Percentiles rank a stretch among this genome's conserved stretches.
Evolutionary conservation across 1,140 invertebrate species (phyloP).

Genomic region (Phymastichus coffea): DNA sequence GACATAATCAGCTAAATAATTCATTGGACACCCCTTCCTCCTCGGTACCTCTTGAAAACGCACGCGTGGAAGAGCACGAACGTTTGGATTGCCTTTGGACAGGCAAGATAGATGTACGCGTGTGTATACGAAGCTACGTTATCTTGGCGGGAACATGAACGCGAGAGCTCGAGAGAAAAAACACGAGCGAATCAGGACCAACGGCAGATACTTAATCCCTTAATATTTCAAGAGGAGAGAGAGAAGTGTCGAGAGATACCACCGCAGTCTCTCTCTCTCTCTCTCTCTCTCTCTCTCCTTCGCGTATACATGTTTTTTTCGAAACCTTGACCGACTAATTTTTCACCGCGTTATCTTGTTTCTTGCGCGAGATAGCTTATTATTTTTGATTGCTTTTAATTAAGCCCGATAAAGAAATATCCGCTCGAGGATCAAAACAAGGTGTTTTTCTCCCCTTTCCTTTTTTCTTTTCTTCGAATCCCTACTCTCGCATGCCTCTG

Average conservation of each 20-base stretch:
- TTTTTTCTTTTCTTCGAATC: too few species aligned
- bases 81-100: slow-evolving; percentile 30
- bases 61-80: slow-evolving; percentile 26
- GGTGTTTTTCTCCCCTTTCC: too few species aligned
- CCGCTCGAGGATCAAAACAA: too few species aligned
- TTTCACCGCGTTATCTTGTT: background rate
- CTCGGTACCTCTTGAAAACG: slow-evolving; percentile 14
- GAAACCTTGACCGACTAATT: background rate
- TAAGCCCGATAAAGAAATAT: too few species aligned
- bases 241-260: background rate
- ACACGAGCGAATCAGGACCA: background rate
- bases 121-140: too few species aligned
- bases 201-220: slow-evolving; percentile 1
- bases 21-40: slow-evolving; percentile 28
- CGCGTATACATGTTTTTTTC: too few species aligned
- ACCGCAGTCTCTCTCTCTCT: too few species aligned
- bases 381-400: too few species aligned
- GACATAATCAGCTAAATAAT: slow-evolving; percentile 47
- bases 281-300: too few species aligned
- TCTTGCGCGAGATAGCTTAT: too few species aligned
- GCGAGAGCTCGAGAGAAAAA: background rate
- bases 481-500: too few species aligned
- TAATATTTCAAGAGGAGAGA: slow-evolving; percentile 7
- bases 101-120: background rate
- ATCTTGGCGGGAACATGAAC: slow-evolving; percentile 18